Percentiles rank a stretch among this genome's conserved stretches.
Conservation (phyloP, 2,113 vertebrate species). For the Symphodus melops region DNA sequence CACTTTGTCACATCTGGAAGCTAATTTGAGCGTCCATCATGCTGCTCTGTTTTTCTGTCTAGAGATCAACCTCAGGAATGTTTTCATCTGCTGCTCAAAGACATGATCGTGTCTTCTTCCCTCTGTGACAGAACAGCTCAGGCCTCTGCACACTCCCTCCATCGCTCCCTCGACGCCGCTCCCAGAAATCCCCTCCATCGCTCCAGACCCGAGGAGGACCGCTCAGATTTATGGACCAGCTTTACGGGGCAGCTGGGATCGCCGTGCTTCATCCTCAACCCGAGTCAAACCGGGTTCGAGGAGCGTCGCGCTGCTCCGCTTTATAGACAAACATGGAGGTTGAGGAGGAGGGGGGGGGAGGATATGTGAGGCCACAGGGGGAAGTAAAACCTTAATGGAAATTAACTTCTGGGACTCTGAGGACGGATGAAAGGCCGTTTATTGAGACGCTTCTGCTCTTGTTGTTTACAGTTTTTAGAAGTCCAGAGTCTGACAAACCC, state of each 20-base stretch:
- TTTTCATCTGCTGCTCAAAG: no score
- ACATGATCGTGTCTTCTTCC: no score
- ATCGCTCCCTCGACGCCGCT: not conserved
- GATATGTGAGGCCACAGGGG: conserved; percentile 26
- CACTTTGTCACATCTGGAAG: no score
- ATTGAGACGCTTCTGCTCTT: no score
- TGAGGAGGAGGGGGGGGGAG: conserved; percentile 1
- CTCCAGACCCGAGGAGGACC: conserved; percentile 2
- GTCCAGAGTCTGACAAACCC: no score
- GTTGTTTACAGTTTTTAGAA: no score
- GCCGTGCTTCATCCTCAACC: conserved; percentile 16
- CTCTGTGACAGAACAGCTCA: no score
- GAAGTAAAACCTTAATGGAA: conserved; percentile 45
- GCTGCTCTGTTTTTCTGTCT: no score
- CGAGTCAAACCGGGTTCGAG: not conserved
- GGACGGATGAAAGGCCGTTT: no score
- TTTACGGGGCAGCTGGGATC: conserved; percentile 37
- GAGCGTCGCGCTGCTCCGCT: conserved; percentile 2
- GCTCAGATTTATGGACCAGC: conserved; percentile 40
- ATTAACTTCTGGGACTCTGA: conserved; percentile 33
- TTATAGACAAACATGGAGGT: conserved; percentile 18
- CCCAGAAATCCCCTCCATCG: conserved; percentile 4
- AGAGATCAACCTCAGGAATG: no score
- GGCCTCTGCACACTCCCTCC: not conserved
- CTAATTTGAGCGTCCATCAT: no score